These are phyloP conservation scores for Amyelois transitella DNA, from an alignment of 1,140 invertebrate genomes.

Conservation along the genomic window DNA sequence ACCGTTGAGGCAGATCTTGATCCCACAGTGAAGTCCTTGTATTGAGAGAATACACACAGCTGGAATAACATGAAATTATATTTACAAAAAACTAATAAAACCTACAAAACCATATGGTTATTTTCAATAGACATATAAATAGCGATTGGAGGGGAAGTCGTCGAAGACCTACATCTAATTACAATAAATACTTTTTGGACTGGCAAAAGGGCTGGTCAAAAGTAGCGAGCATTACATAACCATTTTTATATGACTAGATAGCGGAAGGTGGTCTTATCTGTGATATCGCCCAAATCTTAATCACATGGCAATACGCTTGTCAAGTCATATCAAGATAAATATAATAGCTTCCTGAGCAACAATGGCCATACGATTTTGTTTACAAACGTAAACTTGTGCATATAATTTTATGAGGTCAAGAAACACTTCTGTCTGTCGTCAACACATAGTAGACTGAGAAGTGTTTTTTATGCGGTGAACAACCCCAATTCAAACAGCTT, in stretches of 20 bases:
- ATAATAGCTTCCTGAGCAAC: not conserved
- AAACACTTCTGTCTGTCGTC: too few relatives aligned
- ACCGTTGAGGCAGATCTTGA: conserved; percentile 68
- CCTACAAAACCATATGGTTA: too few relatives aligned
- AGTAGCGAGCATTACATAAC: not conserved
- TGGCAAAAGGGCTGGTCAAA: not conserved
- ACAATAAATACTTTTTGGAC: too few relatives aligned
- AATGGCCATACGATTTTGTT: not conserved
- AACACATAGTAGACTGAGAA: too few relatives aligned
- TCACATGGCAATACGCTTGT: not conserved
- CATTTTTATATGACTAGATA: not conserved
- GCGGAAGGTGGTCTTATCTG: not conserved
- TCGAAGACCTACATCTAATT: too few relatives aligned
- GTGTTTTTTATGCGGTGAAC: too few relatives aligned
- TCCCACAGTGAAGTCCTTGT: conserved; percentile 89
- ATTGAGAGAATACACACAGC: conserved; percentile 93
- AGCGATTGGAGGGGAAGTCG: too few relatives aligned
- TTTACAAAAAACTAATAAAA: too few relatives aligned
- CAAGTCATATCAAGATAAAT: not conserved
- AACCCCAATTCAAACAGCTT: too few relatives aligned
- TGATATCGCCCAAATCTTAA: not conserved
- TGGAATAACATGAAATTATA: conserved; percentile 80
- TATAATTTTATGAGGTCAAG: too few relatives aligned
- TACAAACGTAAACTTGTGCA: not conserved
- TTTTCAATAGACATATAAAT: too few relatives aligned